Evolutionary conservation across 2,888 invertebrate genomes (phyloP), one percentile per base, ranked within the genome.

Genomic region (Sarcophaga subvicina): DNA sequence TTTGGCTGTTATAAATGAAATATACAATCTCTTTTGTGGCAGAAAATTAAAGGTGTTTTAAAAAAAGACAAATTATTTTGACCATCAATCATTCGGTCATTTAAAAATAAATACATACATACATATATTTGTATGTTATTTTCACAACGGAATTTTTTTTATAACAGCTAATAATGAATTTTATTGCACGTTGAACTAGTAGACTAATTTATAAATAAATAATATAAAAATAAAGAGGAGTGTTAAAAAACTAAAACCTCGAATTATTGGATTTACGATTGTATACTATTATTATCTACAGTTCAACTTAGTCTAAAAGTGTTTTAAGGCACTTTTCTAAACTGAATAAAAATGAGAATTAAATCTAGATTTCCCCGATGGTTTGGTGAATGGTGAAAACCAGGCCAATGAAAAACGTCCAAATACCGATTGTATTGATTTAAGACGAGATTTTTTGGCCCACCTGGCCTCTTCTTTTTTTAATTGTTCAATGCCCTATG

Each of bases 341-440:
- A 98, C 98, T 87, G 97, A 97, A 94, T 98, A 98, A 90, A 98
- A 95, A 93, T 97, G 97, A 90, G 96, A 95, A 91, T 97, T 97
- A 89, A 96, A 94, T 93, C 97, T 97, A 71, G 96, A 95, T 93
- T 97, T 97, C 75, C 96, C 95, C 85, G 96, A 95, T 10, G 98
- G 98, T 88, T 97, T 95, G 79, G 95, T 95, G 85, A 94, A 94
- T 14, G 94, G 95, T 11, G 97, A 96, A 93, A 99, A 99, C 99
- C 99, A 99, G 4, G 97, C 95, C 79, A 99, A 93, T 0, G 98
- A 98, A 94, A 99, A 99, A 17, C 98, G 95, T 37, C 99, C 99
- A 94, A 99, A 99, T 4, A 99, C 99, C 0, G 98, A 96, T 92
- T 98, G 98, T 90, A 99, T 96, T 91, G 98, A 98, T 95, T 98